These are phyloP conservation scores for Onychostoma macrolepis DNA, from an alignment of 2,113 vertebrate species.

Conservation along the genomic window DNA sequence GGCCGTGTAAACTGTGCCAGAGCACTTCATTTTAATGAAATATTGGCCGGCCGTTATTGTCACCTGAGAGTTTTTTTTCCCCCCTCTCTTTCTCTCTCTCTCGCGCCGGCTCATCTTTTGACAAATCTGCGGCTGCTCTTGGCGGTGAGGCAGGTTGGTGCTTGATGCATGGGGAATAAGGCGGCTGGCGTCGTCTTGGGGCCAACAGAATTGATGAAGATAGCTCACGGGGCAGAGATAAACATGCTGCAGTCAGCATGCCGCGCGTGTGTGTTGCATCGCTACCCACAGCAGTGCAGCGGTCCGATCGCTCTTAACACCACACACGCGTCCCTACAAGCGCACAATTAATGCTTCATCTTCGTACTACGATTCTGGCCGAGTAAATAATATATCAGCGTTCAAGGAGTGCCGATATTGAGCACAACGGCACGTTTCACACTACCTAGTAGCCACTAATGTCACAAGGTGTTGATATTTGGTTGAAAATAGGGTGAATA, in stretches of 20 bases:
- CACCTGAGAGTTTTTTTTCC: constrained; percentile 75
- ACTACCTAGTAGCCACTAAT: background rate
- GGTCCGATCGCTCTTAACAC: constrained; percentile 6
- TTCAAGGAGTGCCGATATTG: background rate
- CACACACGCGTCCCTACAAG: constrained; percentile 30
- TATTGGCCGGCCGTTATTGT: constrained; percentile 86
- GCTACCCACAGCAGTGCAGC: constrained; percentile 23
- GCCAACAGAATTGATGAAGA: constrained; percentile 91
- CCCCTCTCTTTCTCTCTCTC: constrained; percentile 22
- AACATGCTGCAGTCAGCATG: constrained; percentile 82
- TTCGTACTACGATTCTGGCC: background rate
- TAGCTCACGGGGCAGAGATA: constrained; percentile 80
- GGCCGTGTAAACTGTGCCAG: constrained; percentile 79
- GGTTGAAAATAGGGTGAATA: background rate
- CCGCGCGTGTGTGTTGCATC: constrained; percentile 54
- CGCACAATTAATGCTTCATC: constrained; percentile 29
- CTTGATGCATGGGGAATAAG: constrained; percentile 88
- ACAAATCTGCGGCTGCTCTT: constrained; percentile 85
- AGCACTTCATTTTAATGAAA: constrained; percentile 95
- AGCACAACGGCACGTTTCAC: background rate
- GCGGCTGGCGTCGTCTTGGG: constrained; percentile 78
- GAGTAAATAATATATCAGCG: background rate
- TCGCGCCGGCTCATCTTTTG: constrained; percentile 69
- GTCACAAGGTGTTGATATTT: background rate
- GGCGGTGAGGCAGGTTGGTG: constrained; percentile 78